Percentiles rank a stretch among this genome's conserved stretches.
Conservation (phyloP, 2,113 vertebrate species). For the Macquaria ambigua region DNA sequence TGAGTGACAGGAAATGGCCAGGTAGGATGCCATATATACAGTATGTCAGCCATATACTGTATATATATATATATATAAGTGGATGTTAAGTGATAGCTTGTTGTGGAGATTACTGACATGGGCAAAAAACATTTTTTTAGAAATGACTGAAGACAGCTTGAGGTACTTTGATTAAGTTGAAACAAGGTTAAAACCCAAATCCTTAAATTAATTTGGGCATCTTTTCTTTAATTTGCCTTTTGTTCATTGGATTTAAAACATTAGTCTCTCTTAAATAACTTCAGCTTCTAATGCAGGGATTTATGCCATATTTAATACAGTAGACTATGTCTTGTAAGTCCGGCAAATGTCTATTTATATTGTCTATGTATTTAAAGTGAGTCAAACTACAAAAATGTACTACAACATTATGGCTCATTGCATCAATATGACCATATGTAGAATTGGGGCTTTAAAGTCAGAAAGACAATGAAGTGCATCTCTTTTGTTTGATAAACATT, state of each 20-base stretch:
- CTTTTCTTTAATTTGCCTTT: constrained; percentile 14
- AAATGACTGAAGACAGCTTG: background rate
- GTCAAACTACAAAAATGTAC: background rate
- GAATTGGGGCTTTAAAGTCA: background rate
- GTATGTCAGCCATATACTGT: background rate
- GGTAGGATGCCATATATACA: constrained; percentile 38
- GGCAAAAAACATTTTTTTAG: constrained; percentile 14
- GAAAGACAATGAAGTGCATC: background rate
- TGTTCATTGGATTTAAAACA: background rate
- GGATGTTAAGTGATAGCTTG: constrained; percentile 26
- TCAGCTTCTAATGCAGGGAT: background rate
- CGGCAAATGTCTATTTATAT: background rate
- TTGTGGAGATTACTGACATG: constrained; percentile 32
- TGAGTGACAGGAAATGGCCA: constrained; percentile 46
- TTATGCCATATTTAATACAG: background rate
- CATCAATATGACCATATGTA: background rate
- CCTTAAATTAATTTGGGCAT: background rate
- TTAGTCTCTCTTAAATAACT: background rate
- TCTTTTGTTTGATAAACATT: constrained; percentile 22
- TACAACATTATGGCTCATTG: background rate
- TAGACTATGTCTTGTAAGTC: background rate
- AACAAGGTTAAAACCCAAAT: constrained; percentile 27
- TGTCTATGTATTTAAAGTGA: background rate
- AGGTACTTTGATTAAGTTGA: constrained; percentile 3
- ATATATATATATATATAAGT: constrained; percentile 18